Evolutionary conservation across 2,888 invertebrate species (phyloP).

Genomic region (Ormia ochracea): DNA sequence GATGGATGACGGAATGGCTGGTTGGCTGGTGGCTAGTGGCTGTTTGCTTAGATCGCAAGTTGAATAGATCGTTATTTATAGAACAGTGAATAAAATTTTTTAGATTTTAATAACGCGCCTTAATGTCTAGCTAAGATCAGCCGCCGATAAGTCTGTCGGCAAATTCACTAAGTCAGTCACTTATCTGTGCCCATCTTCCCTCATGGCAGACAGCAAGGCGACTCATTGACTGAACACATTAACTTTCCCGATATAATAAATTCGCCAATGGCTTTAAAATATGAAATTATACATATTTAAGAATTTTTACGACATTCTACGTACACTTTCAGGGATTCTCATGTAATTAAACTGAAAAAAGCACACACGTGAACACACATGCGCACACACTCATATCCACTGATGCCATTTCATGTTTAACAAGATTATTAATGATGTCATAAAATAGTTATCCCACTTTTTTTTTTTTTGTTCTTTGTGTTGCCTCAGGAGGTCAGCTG

Average conservation of each 20-base stretch:
- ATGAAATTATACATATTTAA: background rate
- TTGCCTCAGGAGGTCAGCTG: slow-evolving; percentile 42
- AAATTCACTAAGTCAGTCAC: background rate
- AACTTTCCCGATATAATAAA: slow-evolving; percentile 25
- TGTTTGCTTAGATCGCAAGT: background rate
- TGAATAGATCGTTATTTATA: slow-evolving; percentile 9
- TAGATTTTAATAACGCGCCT: slow-evolving; percentile 47
- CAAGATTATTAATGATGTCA: slow-evolving; percentile 52
- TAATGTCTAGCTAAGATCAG: slow-evolving; percentile 41
- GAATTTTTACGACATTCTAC: slow-evolving; percentile 48
- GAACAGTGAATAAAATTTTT: slow-evolving; percentile 6
- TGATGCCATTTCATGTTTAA: slow-evolving; percentile 17
- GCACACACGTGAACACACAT: background rate
- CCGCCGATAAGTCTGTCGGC: slow-evolving; percentile 18
- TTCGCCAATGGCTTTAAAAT: slow-evolving; percentile 1
- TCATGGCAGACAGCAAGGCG: slow-evolving; percentile 37
- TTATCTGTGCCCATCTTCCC: background rate
- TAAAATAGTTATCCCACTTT: slow-evolving; percentile 16
- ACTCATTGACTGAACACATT: slow-evolving; percentile 11
- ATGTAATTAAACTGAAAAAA: slow-evolving; percentile 46
- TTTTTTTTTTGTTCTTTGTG: background rate
- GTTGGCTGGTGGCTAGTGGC: no score
- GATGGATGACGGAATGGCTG: background rate
- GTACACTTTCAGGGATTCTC: slow-evolving; percentile 21
- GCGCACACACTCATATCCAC: background rate